These are phyloP conservation scores for Rhegmatorhina hoffmannsi DNA, from an alignment of 2,113 vertebrate genomes.

Conservation along the genomic window DNA sequence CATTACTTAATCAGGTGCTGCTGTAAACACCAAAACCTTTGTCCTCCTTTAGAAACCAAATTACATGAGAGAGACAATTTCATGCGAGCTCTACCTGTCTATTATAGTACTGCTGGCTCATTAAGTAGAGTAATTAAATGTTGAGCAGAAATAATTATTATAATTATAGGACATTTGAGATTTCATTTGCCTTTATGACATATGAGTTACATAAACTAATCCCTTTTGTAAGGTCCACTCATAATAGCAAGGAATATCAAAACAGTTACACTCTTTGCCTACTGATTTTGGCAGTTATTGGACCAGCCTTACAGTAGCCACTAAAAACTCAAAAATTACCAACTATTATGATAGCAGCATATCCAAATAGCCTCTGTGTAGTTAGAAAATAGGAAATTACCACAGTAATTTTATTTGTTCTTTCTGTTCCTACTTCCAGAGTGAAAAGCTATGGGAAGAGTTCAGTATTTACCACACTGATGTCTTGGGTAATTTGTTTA, in stretches of 20 bases:
- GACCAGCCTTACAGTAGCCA: conserved; percentile 1
- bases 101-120: conserved; percentile 19
- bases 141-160: conserved; percentile 65
- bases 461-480: neutral
- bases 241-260: conserved; percentile 10
- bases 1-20: neutral
- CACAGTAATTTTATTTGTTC: neutral
- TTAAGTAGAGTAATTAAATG: conserved; percentile 65
- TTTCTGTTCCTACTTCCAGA: neutral
- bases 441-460: neutral
- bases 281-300: conserved; percentile 32
- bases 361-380: conserved; percentile 1
- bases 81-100: conserved; percentile 44
- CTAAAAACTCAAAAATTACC: conserved; percentile 44
- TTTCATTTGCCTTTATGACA: conserved; percentile 54
- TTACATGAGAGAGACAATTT: neutral
- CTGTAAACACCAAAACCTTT: neutral
- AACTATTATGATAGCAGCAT: conserved; percentile 19
- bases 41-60: conserved; percentile 1
- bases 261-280: conserved; percentile 15
- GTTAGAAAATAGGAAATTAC: conserved; percentile 43
- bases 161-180: conserved; percentile 53
- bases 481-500: neutral
- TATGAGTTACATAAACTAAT: conserved; percentile 39
- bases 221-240: conserved; percentile 17